Evolutionary conservation across 2,888 invertebrate species (phyloP), one percentile per base, ranked within the genome.

Genomic region (Hofmannophila pseudospretella): DNA sequence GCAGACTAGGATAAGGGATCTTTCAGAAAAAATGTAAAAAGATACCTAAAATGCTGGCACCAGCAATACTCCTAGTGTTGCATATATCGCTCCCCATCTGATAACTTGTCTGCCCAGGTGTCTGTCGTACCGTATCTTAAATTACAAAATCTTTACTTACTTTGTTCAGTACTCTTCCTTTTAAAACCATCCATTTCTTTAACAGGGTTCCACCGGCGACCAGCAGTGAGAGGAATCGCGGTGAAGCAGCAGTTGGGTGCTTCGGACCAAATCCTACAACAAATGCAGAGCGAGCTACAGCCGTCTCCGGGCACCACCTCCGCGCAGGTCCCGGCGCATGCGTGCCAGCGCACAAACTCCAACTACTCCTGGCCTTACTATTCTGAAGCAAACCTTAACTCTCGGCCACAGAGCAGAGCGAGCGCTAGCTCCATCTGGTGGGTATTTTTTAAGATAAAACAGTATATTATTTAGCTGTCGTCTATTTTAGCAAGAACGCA

Each of bases 201-300:
- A n/a, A 2, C 35, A 88, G 88, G 88, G 0, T 96, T 96, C 70
- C 94, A 95, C 59, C 90, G 94, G 23, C 88, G 96, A n/a, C 96
- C 96, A 0, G 94, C 95, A 1, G 96, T 96, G 1, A 90, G 95
- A 1, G 96, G 96, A 0, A 96, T 96, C 45, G 75, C 80, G 0
- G 67, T 76, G 22, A 96, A 96, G 63, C 93, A 95, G n/a, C 91
- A 94, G 47, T 92, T 95, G 46, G 94, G 93, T 7, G 93, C 94
- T 7, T 92, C 94, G 0, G 93, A 92, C 44, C 94, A 94, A 57
- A 93, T 95, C 26, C 81, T 95, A 0, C 92, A 94, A 53, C 95
- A 95, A 66, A 92, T 95, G 87, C 93, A 94, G 64, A 91, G 91
- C 38, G 92, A 94, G 52, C 75, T 91, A 30, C 79, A 75, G 43